phyloP scores from a whole-genome alignment of 1,140 invertebrate genomes.

The Euschistus heros region DNA sequence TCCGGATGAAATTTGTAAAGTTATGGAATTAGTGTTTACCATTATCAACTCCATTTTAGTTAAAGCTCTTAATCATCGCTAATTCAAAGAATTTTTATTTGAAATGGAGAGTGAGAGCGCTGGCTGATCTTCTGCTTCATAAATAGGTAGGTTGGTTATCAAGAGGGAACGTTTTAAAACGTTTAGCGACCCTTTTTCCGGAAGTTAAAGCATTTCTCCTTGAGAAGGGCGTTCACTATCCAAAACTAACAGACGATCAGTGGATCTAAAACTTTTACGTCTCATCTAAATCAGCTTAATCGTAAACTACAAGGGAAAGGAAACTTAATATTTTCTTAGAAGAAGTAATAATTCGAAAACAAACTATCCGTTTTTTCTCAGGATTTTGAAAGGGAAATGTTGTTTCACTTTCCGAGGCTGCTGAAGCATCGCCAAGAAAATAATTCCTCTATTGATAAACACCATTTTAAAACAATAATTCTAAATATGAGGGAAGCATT shows the following conservation, averaged over 20 bases:
- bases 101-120: constrained; percentile 31
- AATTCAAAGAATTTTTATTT: too few relatives aligned
- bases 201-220: constrained; percentile 32
- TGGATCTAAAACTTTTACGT: too few relatives aligned
- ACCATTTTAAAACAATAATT: too few relatives aligned
- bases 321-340: constrained; percentile 29
- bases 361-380: too few relatives aligned
- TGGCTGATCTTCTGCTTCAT: constrained; percentile 30
- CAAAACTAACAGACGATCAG: too few relatives aligned
- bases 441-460: too few relatives aligned
- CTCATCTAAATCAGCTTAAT: constrained; percentile 33
- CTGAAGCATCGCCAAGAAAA: too few relatives aligned
- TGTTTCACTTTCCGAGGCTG: too few relatives aligned
- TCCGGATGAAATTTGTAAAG: constrained; percentile 30
- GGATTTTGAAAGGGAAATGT: too few relatives aligned
- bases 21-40: constrained; percentile 31
- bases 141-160: constrained; percentile 32
- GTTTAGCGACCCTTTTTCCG: constrained; percentile 29
- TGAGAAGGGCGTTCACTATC: constrained; percentile 32
- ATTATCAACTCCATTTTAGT: too few relatives aligned
- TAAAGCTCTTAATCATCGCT: too few relatives aligned
- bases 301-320: constrained; percentile 32
- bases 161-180: constrained; percentile 29
- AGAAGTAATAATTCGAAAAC: constrained; percentile 23
- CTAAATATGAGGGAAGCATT: too few relatives aligned